Conservation (phyloP, 2,888 invertebrate genomes). For the Apamea crenata region DNA sequence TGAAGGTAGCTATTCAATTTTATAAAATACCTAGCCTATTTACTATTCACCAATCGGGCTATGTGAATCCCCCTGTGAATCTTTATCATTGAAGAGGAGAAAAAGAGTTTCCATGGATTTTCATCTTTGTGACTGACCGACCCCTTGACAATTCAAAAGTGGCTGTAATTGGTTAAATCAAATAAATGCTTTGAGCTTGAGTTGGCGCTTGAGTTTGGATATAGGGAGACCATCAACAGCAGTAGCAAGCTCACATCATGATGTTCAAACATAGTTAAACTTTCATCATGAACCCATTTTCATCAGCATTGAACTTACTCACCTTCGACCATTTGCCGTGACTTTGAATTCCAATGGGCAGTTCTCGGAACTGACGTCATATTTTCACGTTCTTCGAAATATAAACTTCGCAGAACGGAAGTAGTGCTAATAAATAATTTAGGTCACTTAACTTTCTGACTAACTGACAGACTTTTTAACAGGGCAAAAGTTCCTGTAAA, state of each 20-base stretch:
- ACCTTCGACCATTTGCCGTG: conserved; percentile 28
- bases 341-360: conserved; percentile 39
- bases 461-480: neutral
- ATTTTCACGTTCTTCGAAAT: conserved; percentile 5
- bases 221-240: no score
- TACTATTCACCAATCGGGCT: neutral
- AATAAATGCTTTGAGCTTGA: neutral
- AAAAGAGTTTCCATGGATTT: no score
- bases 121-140: neutral
- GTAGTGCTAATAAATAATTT: conserved; percentile 17
- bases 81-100: no score
- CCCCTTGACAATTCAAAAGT: neutral
- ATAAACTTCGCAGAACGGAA: conserved; percentile 1
- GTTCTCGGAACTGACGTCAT: conserved; percentile 18
- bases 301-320: conserved; percentile 29
- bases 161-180: neutral
- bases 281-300: neutral
- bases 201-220: neutral
- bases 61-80: neutral
- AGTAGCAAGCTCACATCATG: neutral
- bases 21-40: neutral
- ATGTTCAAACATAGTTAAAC: neutral
- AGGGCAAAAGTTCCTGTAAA: neutral
- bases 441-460: neutral
- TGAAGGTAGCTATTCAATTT: neutral